Evolutionary conservation across 2,888 invertebrate species (phyloP).

Genomic region (Gymnoscelis rufifasciata): DNA sequence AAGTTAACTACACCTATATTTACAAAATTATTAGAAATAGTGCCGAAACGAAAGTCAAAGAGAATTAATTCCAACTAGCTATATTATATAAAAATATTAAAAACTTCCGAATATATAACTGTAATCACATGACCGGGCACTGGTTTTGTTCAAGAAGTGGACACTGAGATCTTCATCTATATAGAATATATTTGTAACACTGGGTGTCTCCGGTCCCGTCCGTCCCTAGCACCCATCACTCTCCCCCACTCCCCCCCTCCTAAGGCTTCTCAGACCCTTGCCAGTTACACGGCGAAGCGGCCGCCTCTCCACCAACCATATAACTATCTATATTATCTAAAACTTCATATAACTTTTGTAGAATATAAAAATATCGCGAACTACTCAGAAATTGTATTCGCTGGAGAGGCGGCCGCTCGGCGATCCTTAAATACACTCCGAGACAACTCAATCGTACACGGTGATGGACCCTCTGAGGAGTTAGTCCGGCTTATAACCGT

Average conservation of each 20-base stretch:
- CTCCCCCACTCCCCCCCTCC: slow-evolving; percentile 36
- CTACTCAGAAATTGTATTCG: slow-evolving; percentile 24
- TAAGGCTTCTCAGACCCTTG: slow-evolving; percentile 55
- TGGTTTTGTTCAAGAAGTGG: slow-evolving; percentile 71
- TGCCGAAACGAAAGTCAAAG: slow-evolving; percentile 61
- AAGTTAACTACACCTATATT: slow-evolving; percentile 73
- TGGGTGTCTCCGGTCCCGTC: slow-evolving; percentile 38
- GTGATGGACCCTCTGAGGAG: neutral
- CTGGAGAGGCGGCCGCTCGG: slow-evolving; percentile 31
- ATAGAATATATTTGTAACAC: slow-evolving; percentile 44
- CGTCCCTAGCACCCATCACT: slow-evolving; percentile 54
- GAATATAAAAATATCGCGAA: slow-evolving; percentile 61
- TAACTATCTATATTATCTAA: slow-evolving; percentile 42
- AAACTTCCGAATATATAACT: slow-evolving; percentile 56
- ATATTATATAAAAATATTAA: slow-evolving; percentile 63
- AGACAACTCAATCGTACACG: slow-evolving; percentile 13
- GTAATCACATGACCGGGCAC: slow-evolving; percentile 73
- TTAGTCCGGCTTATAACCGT: neutral
- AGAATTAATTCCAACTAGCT: slow-evolving; percentile 72
- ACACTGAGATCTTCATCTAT: slow-evolving; percentile 69
- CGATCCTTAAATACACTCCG: slow-evolving; percentile 26
- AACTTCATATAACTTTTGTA: slow-evolving; percentile 52
- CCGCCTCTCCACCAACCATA: slow-evolving; percentile 32
- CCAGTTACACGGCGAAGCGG: slow-evolving; percentile 39
- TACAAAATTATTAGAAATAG: slow-evolving; percentile 74